These are phyloP conservation scores for Tubulanus polymorphus DNA, from an alignment of 2,888 invertebrate species.

Conservation along the genomic window DNA sequence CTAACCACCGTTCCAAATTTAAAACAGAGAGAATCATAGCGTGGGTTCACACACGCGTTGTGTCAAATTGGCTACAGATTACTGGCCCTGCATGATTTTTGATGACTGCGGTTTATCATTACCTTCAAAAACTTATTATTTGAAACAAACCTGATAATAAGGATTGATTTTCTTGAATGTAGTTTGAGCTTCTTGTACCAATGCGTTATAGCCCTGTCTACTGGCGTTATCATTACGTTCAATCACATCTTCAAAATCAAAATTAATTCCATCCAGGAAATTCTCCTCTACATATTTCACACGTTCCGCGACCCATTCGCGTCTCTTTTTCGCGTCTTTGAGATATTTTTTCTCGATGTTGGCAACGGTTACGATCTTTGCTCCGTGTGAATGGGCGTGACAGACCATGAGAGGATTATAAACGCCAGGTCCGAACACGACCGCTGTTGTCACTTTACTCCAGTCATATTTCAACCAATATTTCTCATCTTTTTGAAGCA, in stretches of 20 bases:
- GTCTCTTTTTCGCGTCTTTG: constrained; percentile 24
- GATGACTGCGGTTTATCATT: neutral
- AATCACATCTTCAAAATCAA: constrained; percentile 51
- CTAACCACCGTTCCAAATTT: no score
- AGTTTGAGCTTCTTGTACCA: constrained; percentile 37
- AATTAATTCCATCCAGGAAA: constrained; percentile 50
- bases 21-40: no score
- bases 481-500: constrained; percentile 26
- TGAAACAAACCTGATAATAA: constrained; percentile 35
- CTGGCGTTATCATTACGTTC: constrained; percentile 22
- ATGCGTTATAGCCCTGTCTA: constrained; percentile 35
- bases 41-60: no score
- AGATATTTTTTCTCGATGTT: constrained; percentile 27
- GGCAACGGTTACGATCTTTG: constrained; percentile 43
- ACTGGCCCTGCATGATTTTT: no score
- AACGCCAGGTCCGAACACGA: constrained; percentile 47
- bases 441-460: constrained; percentile 50
- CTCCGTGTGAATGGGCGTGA: constrained; percentile 45
- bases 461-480: constrained; percentile 49
- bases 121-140: neutral
- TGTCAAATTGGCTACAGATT: no score
- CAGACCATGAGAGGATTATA: constrained; percentile 44
- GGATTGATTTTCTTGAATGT: constrained; percentile 33
- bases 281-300: constrained; percentile 28
- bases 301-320: constrained; percentile 35